Base-by-base conservation (phyloP, 1,140 invertebrate species). In the Lycorma delicatula region DNA sequence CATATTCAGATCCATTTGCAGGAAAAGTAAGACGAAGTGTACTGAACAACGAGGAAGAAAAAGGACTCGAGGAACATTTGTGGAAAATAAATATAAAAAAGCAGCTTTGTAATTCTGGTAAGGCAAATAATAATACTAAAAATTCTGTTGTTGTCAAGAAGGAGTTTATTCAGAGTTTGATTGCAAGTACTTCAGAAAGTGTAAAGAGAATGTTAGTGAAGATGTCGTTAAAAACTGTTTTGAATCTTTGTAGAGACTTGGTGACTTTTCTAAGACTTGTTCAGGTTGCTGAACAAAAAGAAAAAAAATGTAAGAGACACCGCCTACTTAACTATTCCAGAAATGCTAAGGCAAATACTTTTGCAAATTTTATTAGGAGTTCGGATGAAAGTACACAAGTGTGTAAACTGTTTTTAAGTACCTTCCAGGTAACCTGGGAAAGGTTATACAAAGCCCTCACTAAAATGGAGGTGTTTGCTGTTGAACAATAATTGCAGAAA, bases 391-490 rank as follows among this genome's bases (percentile, higher is more conserved):
- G 13, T 46, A 56, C 36, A 46, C 44, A 22, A 12, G 26, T 11
- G 34, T 56, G 22, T 38, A 56, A 29, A 22, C 46, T 46, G 22
- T 56, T 56, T 48, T 26, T 56, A 27, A 44, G 25, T 7, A 49
- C 26, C 11, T 56, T 56, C 27, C 54, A 56, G 44, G 31, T 56
- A 28, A 56, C 26, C 29, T 56, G 46, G 54, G 54, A 44, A 22
- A 29, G 54, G 28, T 49, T 56, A 56, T 56, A 56, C 31, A 47
- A 44, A 56, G 47, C 23, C 48, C 26, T 56, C 9, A 56, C 9
- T 49, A 56, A 56, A 56, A 26, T 23, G 28, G 54, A 48, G 46
- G 27, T 56, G 29, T 4, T 29, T 48, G 54, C 44, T 12, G 44
- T 56, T 31, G 48, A 20, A 44, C 41, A 49, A 18, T 20, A 16